Conservation (phyloP, 1,140 invertebrate species). For the Caenorhabditis brenneri region DNA sequence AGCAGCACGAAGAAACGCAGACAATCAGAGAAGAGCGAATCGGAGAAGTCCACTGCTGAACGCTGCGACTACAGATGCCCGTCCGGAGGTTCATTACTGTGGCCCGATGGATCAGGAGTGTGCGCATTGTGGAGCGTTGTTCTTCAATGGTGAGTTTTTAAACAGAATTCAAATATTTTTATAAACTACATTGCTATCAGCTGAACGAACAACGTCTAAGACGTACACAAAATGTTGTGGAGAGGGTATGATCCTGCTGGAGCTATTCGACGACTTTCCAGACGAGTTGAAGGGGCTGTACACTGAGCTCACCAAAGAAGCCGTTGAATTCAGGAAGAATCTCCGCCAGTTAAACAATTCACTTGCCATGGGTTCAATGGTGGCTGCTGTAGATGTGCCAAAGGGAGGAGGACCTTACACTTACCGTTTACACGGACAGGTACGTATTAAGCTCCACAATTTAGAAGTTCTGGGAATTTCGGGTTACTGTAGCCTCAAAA, state of each 20-base stretch:
- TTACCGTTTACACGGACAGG: not conserved
- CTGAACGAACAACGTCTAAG: not conserved
- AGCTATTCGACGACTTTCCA: not conserved
- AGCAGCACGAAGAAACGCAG: too few species aligned
- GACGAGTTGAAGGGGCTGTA: not conserved
- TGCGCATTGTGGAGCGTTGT: not conserved
- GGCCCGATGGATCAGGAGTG: not conserved
- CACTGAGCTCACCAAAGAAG: not conserved
- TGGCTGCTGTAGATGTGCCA: not conserved
- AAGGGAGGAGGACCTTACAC: not conserved
- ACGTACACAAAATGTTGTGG: not conserved
- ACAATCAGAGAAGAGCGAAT: too few species aligned
- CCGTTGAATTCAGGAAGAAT: not conserved
- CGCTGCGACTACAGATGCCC: not conserved
- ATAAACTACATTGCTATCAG: too few species aligned
- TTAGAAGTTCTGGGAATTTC: too few species aligned
- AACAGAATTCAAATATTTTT: not conserved
- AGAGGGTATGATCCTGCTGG: not conserved
- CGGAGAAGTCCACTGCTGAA: too few species aligned
- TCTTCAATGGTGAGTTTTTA: not conserved
- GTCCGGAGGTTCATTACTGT: not conserved
- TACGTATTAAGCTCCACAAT: too few species aligned
- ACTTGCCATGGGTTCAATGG: not conserved
- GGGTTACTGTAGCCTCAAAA: too few species aligned
- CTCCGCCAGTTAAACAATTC: not conserved